Evolutionary conservation across 2,113 vertebrate genomes (phyloP).

Genomic region (Lutjanus erythropterus): DNA sequence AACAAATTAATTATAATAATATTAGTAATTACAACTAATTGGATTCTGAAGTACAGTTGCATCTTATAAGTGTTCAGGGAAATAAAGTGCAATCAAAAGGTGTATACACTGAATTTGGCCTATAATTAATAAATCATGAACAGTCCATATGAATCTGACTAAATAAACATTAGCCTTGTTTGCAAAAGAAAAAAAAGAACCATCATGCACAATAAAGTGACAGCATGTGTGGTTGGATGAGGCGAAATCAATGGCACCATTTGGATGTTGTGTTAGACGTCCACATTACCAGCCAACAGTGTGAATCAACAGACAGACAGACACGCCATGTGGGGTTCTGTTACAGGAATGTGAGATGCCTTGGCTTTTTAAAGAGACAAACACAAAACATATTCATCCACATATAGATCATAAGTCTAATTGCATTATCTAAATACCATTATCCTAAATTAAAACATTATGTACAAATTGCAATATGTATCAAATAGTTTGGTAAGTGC

Average conservation of each 20-base stretch:
- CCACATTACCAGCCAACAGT: slow-evolving; percentile 37
- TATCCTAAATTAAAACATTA: slow-evolving; percentile 71
- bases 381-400: slow-evolving; percentile 63
- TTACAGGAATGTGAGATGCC: slow-evolving; percentile 77
- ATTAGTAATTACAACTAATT: too few species aligned
- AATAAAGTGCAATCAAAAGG: too few species aligned
- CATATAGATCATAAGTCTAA: slow-evolving; percentile 72
- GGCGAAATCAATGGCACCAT: slow-evolving; percentile 38
- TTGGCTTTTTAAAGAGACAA: slow-evolving; percentile 73
- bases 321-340: slow-evolving; percentile 58
- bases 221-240: slow-evolving; percentile 45
- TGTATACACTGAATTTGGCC: slow-evolving; percentile 13
- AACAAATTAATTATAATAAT: too few species aligned
- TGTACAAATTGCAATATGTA: slow-evolving; percentile 76
- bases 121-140: not conserved
- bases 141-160: slow-evolving; percentile 15
- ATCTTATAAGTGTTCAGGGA: too few species aligned
- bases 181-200: slow-evolving; percentile 12
- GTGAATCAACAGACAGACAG: slow-evolving; percentile 41
- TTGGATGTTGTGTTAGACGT: slow-evolving; percentile 31
- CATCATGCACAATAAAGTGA: slow-evolving; percentile 43
- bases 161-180: slow-evolving; percentile 35
- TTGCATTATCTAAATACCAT: slow-evolving; percentile 84
- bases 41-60: too few species aligned
- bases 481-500: slow-evolving; percentile 81